phyloP scores from a whole-genome alignment of 2,888 invertebrate genomes.

The Frankliniella fusca region DNA sequence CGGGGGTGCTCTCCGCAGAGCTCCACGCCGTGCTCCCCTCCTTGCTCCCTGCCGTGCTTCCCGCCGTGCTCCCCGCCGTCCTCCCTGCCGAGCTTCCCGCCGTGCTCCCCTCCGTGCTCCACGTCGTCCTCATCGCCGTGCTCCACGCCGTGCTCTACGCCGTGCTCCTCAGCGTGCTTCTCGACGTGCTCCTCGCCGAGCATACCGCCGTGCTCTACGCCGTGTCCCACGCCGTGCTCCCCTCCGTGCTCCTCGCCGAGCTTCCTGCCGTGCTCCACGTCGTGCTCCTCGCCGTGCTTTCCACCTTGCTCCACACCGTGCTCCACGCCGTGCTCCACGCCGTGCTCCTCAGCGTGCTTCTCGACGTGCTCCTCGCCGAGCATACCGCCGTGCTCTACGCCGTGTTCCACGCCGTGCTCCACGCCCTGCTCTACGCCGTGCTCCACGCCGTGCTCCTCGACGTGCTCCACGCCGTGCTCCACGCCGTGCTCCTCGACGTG shows the following conservation, averaged over 20 bases:
- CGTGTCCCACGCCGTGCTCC: no score
- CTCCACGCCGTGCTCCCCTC: no score
- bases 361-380: no score
- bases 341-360: not conserved
- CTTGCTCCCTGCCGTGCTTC: no score
- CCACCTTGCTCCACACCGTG: not conserved
- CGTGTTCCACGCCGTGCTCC: not conserved
- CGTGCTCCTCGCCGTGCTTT: no score
- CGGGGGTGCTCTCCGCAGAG: no score
- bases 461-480: not conserved
- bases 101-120: no score
- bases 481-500: not conserved
- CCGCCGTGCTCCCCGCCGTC: not conserved
- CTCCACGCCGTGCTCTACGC: not conserved
- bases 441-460: not conserved
- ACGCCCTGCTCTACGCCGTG: not conserved
- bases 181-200: no score
- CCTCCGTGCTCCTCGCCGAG: not conserved
- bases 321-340: not conserved
- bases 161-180: not conserved
- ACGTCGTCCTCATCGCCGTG: not conserved
- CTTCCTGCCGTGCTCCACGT: not conserved
- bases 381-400: no score
- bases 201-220: no score
- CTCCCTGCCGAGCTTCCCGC: not conserved